Base-by-base conservation (phyloP, 2,113 vertebrate genomes). In the Xenopus borealis region DNA sequence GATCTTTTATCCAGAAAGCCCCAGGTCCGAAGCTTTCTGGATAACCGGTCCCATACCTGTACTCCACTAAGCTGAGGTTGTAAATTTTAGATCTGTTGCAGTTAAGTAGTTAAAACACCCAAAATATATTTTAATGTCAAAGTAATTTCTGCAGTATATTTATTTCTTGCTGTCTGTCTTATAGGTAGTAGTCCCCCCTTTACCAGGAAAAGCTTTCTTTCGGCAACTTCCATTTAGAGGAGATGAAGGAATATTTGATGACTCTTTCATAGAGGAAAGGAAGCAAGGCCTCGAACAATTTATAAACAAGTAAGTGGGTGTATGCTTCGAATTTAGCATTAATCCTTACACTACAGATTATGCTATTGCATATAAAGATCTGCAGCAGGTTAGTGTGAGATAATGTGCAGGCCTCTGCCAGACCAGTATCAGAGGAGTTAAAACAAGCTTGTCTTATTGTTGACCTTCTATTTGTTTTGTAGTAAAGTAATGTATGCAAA, bases 201-300 rank as follows among this genome's bases (percentile, higher is more conserved):
- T 99, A 72, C 97, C 97, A 30, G 97, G 97, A 70, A 98, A 99
- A 88, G 97, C 97, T 66, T 89, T 98, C 74, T 88, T 98, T 81
- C 93, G 97, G 59, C 97, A 98, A 78, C 94, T 99, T 78, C 97
- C 97, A 14, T 99, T 99, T 84, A 91, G 97, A 84, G 97, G 95
- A 67, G 96, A 98, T 70, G 96, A 98, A 79, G 97, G 97, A 47
- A 99, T 99, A 87, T 99, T 98, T 81, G 97, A 98, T 79, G 97
- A 99, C 81, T 93, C 87, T 14, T 99, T 99, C 85, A 98, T 99
- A 70, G 97, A 98, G 78, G 96, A 98, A 82, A 93, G 97, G 81
- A 92, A 96, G 80, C 93, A 94, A 80, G 94, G 93, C 62, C 91
- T 99, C 81, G 97, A 99, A 84, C 97, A 98, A 62, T 99, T 99